A percentile compares a stretch with the other conserved stretches of the same genome.
These are phyloP conservation scores for Knipowitschia caucasica DNA, from an alignment of 2,797 vertebrate species.

Conservation along the genomic window DNA sequence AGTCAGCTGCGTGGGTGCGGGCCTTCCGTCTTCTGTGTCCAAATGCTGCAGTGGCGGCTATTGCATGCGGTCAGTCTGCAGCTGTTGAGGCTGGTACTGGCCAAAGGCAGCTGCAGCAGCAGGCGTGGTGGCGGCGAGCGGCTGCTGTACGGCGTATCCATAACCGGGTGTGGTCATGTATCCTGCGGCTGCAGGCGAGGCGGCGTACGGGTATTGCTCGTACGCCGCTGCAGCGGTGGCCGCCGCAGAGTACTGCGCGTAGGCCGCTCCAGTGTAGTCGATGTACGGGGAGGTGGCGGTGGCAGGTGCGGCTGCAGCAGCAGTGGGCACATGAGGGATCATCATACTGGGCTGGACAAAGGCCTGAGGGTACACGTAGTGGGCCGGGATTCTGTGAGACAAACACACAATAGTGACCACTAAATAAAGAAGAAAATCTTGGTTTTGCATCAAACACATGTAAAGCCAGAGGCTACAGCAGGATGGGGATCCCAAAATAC, in stretches of 20 bases:
- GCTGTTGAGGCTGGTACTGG: constrained; percentile 91
- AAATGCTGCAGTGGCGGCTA: constrained; percentile 74
- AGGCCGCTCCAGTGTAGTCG: constrained; percentile 94
- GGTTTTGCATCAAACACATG: constrained; percentile 73
- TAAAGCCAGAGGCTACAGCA: constrained; percentile 87
- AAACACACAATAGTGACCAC: constrained; percentile 41
- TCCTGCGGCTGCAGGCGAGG: constrained; percentile 86
- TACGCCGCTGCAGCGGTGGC: constrained; percentile 84
- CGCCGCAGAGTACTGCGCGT: constrained; percentile 89
- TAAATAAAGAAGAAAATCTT: too few relatives aligned
- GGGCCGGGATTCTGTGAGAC: constrained; percentile 92
- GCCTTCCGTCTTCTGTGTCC: constrained; percentile 55
- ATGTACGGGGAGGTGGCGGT: constrained; percentile 90
- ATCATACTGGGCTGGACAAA: constrained; percentile 97
- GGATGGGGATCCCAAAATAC: constrained; percentile 97
- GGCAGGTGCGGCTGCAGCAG: constrained; percentile 79
- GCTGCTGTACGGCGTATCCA: constrained; percentile 92
- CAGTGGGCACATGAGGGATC: constrained; percentile 91
- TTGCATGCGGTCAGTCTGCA: constrained; percentile 97
- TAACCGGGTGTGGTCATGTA: constrained; percentile 91
- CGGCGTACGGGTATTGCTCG: constrained; percentile 94
- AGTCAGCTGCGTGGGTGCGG: constrained; percentile 45
- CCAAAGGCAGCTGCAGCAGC: constrained; percentile 80
- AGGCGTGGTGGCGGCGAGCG: constrained; percentile 81
- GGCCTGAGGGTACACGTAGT: constrained; percentile 98